Evolutionary conservation across 2,797 vertebrate genomes (phyloP).

Genomic region (Darevskia mixta): DNA sequence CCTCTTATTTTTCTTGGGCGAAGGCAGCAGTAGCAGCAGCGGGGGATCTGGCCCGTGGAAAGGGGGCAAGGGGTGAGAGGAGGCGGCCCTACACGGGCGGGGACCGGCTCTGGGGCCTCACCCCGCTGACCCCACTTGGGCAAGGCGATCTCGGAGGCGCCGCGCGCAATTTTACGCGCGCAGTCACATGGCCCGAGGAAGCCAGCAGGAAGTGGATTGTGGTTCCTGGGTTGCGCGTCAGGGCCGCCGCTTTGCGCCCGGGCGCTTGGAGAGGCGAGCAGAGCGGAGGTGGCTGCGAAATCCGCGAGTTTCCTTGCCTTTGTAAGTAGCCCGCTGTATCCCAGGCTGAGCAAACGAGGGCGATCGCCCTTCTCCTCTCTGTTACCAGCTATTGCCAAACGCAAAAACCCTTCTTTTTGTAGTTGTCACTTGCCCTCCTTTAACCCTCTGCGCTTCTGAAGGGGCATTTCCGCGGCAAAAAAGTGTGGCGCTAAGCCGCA

Average conservation of each 20-base stretch:
- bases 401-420: not conserved
- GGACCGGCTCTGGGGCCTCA: not conserved
- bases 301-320: conserved; percentile 53
- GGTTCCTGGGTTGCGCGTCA: conserved; percentile 69
- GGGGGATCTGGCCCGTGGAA: no score
- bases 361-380: no score
- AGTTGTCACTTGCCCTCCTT: not conserved
- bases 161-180: no score
- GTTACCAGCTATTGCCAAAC: not conserved
- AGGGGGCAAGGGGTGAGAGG: no score
- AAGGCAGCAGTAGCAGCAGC: no score
- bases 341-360: not conserved
- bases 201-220: conserved; percentile 64
- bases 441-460: not conserved
- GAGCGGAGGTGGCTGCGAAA: no score
- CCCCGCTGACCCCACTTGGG: not conserved
- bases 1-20: no score
- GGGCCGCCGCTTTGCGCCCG: not conserved
- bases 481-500: not conserved
- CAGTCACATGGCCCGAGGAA: conserved; percentile 27
- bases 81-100: no score
- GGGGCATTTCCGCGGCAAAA: not conserved
- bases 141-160: not conserved
- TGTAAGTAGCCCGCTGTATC: not conserved
- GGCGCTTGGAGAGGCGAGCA: not conserved